Conservation (phyloP, 2,888 invertebrate species). For the Morpho deidamia region DNA sequence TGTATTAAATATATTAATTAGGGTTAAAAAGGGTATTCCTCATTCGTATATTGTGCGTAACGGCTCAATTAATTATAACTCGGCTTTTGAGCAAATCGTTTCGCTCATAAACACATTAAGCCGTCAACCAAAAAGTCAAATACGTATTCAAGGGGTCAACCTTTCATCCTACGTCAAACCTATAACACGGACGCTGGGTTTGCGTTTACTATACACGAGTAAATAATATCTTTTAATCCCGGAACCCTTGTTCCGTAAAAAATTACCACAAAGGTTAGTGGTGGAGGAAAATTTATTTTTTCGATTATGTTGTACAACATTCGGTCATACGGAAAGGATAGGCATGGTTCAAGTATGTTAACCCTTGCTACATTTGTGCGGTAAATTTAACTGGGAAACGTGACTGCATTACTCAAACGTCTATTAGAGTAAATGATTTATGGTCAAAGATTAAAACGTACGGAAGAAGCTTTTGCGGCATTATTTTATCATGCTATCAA, state of each 20-base stretch:
- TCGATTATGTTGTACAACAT: constrained; percentile 55
- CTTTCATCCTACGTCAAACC: constrained; percentile 60
- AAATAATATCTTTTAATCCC: constrained; percentile 37
- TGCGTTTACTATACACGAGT: constrained; percentile 49
- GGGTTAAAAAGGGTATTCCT: not conserved
- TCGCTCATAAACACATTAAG: constrained; percentile 35
- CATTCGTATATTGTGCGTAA: constrained; percentile 10
- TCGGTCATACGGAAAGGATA: constrained; percentile 31
- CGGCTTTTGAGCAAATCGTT: constrained; percentile 29
- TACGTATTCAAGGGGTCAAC: constrained; percentile 42
- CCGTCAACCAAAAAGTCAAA: constrained; percentile 33
- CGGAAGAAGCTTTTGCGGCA: too few relatives aligned
- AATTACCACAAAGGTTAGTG: constrained; percentile 51
- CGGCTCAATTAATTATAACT: constrained; percentile 28
- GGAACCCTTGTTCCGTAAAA: constrained; percentile 56
- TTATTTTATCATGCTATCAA: too few relatives aligned
- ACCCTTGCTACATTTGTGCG: constrained; percentile 27
- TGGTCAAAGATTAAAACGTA: constrained; percentile 63
- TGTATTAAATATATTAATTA: not conserved
- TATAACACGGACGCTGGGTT: constrained; percentile 61
- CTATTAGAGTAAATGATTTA: constrained; percentile 18
- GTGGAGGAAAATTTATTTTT: constrained; percentile 57
- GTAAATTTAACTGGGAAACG: constrained; percentile 26
- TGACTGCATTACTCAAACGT: constrained; percentile 23
- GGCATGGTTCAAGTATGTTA: constrained; percentile 20